Evolutionary conservation across 2,888 invertebrate genomes (phyloP).

Genomic region (Tenthredo notha): DNA sequence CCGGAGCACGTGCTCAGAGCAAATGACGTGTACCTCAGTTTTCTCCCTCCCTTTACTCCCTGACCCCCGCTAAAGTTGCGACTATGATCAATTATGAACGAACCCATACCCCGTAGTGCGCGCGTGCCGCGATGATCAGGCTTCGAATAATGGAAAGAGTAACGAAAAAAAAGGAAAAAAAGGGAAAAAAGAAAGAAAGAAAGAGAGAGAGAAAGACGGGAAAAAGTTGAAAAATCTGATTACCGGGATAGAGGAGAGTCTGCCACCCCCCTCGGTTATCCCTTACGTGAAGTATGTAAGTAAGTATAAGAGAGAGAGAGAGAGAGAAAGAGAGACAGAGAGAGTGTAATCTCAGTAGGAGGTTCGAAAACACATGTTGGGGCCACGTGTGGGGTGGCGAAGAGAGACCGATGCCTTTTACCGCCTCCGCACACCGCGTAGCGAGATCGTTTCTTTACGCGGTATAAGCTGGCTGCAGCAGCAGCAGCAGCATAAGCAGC

Average conservation of each 20-base stretch:
- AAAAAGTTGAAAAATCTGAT: not conserved
- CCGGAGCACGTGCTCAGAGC: conserved; percentile 75
- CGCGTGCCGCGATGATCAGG: too few species aligned
- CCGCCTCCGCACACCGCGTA: not conserved
- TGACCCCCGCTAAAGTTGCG: not conserved
- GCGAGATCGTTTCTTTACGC: not conserved
- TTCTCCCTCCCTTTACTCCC: conserved; percentile 55
- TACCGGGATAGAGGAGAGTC: not conserved
- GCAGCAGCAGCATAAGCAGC: not conserved
- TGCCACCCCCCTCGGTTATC: conserved; percentile 24
- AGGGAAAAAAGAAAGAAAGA: not conserved
- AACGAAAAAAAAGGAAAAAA: not conserved
- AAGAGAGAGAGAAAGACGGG: not conserved
- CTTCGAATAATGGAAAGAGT: too few species aligned
- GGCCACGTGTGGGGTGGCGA: conserved; percentile 74
- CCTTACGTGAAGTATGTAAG: conserved; percentile 48
- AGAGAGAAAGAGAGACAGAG: conserved; percentile 31
- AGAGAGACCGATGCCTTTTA: not conserved
- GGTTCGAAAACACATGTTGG: conserved; percentile 75
- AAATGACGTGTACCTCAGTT: conserved; percentile 74
- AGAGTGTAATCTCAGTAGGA: conserved; percentile 72
- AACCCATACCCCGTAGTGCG: too few species aligned
- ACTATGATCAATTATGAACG: too few species aligned
- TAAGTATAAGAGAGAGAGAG: conserved; percentile 50
- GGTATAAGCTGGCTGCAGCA: not conserved